Conservation (phyloP, 2,797 vertebrate genomes). For the Cuniculus paca region DNA sequence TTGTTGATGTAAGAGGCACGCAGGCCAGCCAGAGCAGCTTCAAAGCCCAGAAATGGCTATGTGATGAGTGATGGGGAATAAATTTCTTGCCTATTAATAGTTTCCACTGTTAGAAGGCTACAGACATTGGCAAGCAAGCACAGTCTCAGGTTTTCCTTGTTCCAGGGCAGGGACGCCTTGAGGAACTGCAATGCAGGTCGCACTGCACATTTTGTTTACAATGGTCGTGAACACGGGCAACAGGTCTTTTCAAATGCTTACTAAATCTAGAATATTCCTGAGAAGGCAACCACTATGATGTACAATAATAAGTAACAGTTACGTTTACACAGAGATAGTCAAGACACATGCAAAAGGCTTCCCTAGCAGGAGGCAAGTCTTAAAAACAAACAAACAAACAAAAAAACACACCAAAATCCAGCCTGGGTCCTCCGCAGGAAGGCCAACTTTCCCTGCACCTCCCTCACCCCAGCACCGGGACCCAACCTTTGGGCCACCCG, state of each 20-base stretch:
- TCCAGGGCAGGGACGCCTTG: constrained; percentile 30
- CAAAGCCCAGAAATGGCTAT: constrained; percentile 39
- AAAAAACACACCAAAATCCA: neutral
- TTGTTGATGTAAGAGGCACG: neutral
- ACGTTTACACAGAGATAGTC: neutral
- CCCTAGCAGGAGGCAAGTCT: neutral
- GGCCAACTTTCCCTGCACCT: neutral
- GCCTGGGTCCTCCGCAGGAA: neutral
- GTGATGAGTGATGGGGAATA: constrained; percentile 61
- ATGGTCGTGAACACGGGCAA: neutral
- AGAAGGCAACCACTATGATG: neutral
- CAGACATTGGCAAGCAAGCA: constrained; percentile 51
- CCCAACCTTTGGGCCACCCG: neutral
- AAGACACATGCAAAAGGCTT: constrained; percentile 56
- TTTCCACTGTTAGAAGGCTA: constrained; percentile 43
- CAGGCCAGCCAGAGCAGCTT: neutral
- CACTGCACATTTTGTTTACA: neutral
- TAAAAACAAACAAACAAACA: neutral
- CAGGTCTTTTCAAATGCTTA: neutral
- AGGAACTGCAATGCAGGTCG: neutral
- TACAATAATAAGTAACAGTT: constrained; percentile 9
- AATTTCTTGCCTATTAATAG: constrained; percentile 81
- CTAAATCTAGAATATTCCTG: constrained; percentile 11
- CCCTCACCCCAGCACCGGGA: neutral
- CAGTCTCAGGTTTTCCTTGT: constrained; percentile 62